phyloP scores from a whole-genome alignment of 2,797 vertebrate genomes.

The Lateolabrax maculatus region DNA sequence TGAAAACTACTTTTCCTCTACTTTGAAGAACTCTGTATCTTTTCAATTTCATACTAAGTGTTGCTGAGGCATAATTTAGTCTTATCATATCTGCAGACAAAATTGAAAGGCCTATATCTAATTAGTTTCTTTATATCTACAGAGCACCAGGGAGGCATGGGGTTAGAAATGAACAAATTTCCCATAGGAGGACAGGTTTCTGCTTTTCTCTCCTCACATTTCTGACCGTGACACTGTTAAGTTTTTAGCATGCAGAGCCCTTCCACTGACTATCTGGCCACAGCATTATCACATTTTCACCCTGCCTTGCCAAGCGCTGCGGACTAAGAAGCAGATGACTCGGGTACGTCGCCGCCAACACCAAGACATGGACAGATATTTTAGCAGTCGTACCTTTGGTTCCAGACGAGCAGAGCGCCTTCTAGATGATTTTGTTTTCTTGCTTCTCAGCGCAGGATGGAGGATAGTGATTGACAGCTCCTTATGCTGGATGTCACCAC shows the following conservation, averaged over 20 bases:
- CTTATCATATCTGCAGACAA: constrained; percentile 49
- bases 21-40: constrained; percentile 41
- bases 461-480: constrained; percentile 57
- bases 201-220: constrained; percentile 19
- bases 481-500: constrained; percentile 44
- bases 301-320: not conserved
- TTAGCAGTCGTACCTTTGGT: constrained; percentile 57
- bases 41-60: constrained; percentile 41
- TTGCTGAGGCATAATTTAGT: constrained; percentile 40
- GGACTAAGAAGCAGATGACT: not conserved
- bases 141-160: constrained; percentile 20
- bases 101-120: constrained; percentile 55
- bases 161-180: constrained; percentile 44
- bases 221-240: constrained; percentile 1
- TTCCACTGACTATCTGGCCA: not conserved
- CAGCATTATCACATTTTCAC: constrained; percentile 41
- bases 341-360: not conserved
- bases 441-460: constrained; percentile 3
- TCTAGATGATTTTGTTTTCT: constrained; percentile 19
- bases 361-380: not conserved
- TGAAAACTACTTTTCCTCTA: constrained; percentile 9
- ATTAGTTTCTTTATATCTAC: constrained; percentile 56
- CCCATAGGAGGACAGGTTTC: constrained; percentile 41
- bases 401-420: constrained; percentile 25
- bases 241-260: constrained; percentile 15